phyloP scores from a whole-genome alignment of 1,140 invertebrate genomes.

The Pseudoatta argentina region DNA sequence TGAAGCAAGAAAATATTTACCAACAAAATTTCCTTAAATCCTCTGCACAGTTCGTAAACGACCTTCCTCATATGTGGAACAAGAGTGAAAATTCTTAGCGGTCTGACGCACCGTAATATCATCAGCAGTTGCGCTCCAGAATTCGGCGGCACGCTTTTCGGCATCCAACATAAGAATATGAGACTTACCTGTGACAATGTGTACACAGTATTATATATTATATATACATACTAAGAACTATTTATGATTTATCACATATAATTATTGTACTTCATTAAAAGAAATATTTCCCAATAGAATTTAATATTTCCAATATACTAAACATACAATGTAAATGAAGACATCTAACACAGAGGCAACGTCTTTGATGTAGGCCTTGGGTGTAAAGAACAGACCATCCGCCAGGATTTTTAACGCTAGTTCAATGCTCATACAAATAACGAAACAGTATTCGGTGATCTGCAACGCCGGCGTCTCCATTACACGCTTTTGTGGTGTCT shows the following conservation, averaged over 20 bases:
- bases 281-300: background rate
- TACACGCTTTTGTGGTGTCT: conserved; percentile 95
- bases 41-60: conserved; percentile 98
- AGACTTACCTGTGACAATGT: conserved; percentile 91
- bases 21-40: conserved; percentile 99
- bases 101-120: conserved; percentile 98
- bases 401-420: conserved; percentile 98
- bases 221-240: conserved; percentile 4
- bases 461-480: conserved; percentile 94
- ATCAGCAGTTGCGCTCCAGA: conserved; percentile 97
- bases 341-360: conserved; percentile 98
- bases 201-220: background rate
- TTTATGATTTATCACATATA: conserved; percentile 12
- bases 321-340: conserved; percentile 97
- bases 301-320: background rate
- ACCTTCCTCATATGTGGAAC: conserved; percentile 99
- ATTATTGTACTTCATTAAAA: background rate
- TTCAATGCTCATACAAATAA: conserved; percentile 99
- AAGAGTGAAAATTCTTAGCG: conserved; percentile 98
- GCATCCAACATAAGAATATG: conserved; percentile 99
- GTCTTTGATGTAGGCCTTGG: conserved; percentile 99
- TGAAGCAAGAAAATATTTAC: conserved; percentile 86
- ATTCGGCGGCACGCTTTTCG: conserved; percentile 95
- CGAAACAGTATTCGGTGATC: conserved; percentile 99
- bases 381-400: conserved; percentile 99